Evolutionary conservation across 2,888 invertebrate species (phyloP).

Genomic region (Hypercompe scribonia): DNA sequence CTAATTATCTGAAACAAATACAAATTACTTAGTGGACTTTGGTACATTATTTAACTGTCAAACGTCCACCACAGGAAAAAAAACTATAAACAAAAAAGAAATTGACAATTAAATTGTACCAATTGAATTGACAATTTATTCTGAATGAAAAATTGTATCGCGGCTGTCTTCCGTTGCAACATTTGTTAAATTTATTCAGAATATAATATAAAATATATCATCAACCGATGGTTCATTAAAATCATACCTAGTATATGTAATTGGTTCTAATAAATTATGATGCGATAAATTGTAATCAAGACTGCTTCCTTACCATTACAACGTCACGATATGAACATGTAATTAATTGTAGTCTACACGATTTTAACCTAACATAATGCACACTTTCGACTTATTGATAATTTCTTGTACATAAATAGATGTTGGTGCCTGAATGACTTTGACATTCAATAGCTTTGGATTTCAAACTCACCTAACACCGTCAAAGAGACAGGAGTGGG

Average conservation of each 20-base stretch:
- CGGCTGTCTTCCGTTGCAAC: background rate
- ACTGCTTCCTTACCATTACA: constrained; percentile 13
- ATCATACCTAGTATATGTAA: background rate
- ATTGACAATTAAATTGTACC: background rate
- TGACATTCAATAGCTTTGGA: background rate
- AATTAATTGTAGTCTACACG: background rate
- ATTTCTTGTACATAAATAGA: background rate
- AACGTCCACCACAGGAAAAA: no score
- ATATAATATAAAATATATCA: constrained; percentile 3
- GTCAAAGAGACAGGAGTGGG: background rate
- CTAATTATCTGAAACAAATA: no score
- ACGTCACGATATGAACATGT: background rate
- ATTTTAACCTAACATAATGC: background rate
- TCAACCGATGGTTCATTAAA: background rate
- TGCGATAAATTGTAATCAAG: constrained; percentile 17
- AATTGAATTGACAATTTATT: background rate
- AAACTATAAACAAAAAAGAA: background rate
- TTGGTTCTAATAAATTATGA: background rate
- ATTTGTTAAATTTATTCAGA: background rate
- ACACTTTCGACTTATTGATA: constrained; percentile 9
- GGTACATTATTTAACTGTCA: no score
- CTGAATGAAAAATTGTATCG: background rate
- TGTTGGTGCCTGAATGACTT: background rate
- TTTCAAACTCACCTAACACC: background rate
- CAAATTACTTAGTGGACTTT: no score